These are phyloP conservation scores for Lithodes maja DNA, from an alignment of 2,888 invertebrate species.

Conservation along the genomic window DNA sequence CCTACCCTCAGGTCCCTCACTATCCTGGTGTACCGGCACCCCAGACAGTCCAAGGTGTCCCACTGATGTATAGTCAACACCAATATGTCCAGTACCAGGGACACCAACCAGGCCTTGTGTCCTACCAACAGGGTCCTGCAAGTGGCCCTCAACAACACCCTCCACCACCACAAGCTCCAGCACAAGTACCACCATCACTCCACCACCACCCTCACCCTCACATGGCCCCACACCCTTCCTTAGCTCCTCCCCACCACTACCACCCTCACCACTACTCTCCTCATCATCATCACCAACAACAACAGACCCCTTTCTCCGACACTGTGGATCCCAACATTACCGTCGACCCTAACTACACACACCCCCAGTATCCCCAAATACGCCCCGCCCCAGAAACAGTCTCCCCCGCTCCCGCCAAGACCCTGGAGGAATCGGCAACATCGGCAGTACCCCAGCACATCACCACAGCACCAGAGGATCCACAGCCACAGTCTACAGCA, in stretches of 20 bases:
- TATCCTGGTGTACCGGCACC: conserved; percentile 54
- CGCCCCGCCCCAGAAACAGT: too few species aligned
- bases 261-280: conserved; percentile 48
- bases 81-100: conserved; percentile 56
- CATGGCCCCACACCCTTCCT: conserved; percentile 35
- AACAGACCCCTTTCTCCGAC: background rate
- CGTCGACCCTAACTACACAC: background rate
- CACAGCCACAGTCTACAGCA: too few species aligned
- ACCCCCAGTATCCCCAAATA: too few species aligned
- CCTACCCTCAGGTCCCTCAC: conserved; percentile 20
- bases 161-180: conserved; percentile 27
- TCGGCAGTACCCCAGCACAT: background rate
- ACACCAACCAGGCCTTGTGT: conserved; percentile 26
- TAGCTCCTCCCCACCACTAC: conserved; percentile 47
- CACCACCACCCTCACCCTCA: conserved; percentile 32
- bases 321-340: background rate
- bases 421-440: background rate
- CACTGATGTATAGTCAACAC: conserved; percentile 60
- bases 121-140: conserved; percentile 40
- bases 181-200: conserved; percentile 13
- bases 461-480: too few species aligned
- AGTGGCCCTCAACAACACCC: conserved; percentile 14
- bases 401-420: too few species aligned
- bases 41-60: conserved; percentile 57
- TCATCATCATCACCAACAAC: conserved; percentile 45